Evolutionary conservation across 2,113 vertebrate genomes (phyloP).

Genomic region (Eublepharis macularius): DNA sequence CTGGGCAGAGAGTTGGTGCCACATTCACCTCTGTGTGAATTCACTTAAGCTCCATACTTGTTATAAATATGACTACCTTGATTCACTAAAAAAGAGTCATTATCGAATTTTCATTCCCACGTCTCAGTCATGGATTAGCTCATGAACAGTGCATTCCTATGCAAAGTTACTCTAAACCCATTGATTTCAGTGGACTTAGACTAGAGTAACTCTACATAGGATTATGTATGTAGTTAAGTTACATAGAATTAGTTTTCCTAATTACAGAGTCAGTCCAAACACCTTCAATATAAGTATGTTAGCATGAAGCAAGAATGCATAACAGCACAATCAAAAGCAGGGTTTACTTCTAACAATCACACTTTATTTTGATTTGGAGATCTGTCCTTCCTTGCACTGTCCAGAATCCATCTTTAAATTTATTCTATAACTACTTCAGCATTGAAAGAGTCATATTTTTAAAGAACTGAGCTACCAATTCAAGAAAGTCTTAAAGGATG

Average conservation of each 20-base stretch:
- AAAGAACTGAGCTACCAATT: neutral
- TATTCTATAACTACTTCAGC: neutral
- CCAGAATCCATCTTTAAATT: neutral
- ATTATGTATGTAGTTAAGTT: no score
- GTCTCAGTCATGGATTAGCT: neutral
- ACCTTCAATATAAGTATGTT: neutral
- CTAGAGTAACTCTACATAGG: neutral
- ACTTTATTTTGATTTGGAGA: neutral
- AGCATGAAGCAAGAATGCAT: neutral
- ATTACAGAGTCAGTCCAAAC: neutral
- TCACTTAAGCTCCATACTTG: neutral
- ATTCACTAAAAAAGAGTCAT: neutral
- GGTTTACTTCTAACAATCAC: neutral
- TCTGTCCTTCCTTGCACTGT: neutral
- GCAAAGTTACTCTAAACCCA: neutral
- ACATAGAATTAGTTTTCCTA: no score
- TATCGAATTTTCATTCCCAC: neutral
- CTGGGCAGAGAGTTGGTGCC: no score
- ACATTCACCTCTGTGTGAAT: no score
- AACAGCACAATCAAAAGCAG: neutral
- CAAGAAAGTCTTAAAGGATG: neutral
- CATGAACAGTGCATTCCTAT: neutral
- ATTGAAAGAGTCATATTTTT: neutral
- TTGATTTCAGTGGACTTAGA: neutral
- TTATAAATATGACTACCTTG: neutral